Evolutionary conservation across 2,113 vertebrate genomes (phyloP), one percentile per base, ranked within the genome.

Genomic region (Xyrauchen texanus): DNA sequence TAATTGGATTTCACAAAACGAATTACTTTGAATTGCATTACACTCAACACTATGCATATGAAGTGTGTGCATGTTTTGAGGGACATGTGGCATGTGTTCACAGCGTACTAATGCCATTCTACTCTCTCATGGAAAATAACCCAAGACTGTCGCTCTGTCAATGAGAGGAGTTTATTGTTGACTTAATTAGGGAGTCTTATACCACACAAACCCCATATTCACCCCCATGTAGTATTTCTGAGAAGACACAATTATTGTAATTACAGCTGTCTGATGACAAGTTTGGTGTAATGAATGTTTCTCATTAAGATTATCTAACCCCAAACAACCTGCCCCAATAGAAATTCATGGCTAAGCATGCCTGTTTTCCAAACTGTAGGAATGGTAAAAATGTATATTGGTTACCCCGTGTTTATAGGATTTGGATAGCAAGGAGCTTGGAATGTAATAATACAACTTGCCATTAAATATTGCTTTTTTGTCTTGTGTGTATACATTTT

Each of bases 191-290:
- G 85, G 86, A 86, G 79, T 88, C 84, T 82, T 85, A 79, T 79
- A 81, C 80, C 80, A 89, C 86, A 78, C 86, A 86, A 88, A 89
- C 85, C 83, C 75, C 87, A 77, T 87, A 87, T 87, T 91, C 88
- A 86, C 88, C 85, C 82, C 89, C 80, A 52, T 84, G 68, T 76
- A 65, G 87, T 82, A 87, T 88, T 82, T 86, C 80, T 84, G 86
- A 79, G 83, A 82, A 89, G 87, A 88, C 82, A 84, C 88, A 88
- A 93, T 94, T 91, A 90, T 82, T 82, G 91, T 92, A 79, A 88
- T 93, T 88, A 81, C 74, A 79, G 76, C 84, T 68, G 78, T 80
- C 87, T 91, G 90, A 93, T 91, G 87, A 88, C 61, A 87, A 78
- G 87, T 85, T 90, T 78, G 84, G 85, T 75, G 57, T 83, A 80